Base-by-base conservation (phyloP, 2,797 vertebrate genomes). In the Benthosema pterotum region DNA sequence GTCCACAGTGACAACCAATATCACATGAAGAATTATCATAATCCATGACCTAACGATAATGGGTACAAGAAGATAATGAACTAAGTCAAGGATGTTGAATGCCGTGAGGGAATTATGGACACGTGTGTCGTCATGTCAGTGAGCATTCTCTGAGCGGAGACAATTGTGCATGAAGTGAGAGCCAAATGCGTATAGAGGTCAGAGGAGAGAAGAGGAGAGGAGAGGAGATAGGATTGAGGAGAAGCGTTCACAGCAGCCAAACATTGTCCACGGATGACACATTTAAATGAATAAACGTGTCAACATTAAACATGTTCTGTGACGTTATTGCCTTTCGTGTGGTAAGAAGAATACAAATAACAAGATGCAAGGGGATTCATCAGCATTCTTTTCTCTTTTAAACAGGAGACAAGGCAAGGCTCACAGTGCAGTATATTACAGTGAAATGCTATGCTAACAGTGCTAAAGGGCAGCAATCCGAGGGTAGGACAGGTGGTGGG, bases 401-500 rank as follows among this genome's bases (percentile, higher is more conserved):
- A 52, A n/a, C n/a, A 42, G 14, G 22, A 8, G 38, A 18, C 43
- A 15, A 28, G 43, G 50, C 14, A 32, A 54, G 16, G 22, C 15
- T 61, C 65, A 74, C 62, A 65, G 32, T 38, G 32, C 32, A 53
- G 53, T 52, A 46, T 43, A 57, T 62, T 18, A 52, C 48, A 65
- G 15, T 70, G 61, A 65, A 66, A 61, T 19, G 49, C 19, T 57
- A 48, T 57, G 66, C 49, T 28, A 74, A 65, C 71, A 74, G 52
- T 56, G 45, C 52, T 48, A 17, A n/a, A n/a, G 11, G 50, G 62
- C 52, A n/a, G 42, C 52, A 48, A 28, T 71, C 60, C 58, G 59
- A 56, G 62, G 62, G 63, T 61, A 64, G 83, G 77, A 77, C 55
- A 42, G 70, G 57, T 16, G 60, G 50, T 13, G 52, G 43, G 62